A percentile compares a stretch with the other conserved stretches of the same genome.
These are phyloP conservation scores for Drosophila phalerata DNA, from an alignment of 2,888 invertebrate species.

Conservation along the genomic window DNA sequence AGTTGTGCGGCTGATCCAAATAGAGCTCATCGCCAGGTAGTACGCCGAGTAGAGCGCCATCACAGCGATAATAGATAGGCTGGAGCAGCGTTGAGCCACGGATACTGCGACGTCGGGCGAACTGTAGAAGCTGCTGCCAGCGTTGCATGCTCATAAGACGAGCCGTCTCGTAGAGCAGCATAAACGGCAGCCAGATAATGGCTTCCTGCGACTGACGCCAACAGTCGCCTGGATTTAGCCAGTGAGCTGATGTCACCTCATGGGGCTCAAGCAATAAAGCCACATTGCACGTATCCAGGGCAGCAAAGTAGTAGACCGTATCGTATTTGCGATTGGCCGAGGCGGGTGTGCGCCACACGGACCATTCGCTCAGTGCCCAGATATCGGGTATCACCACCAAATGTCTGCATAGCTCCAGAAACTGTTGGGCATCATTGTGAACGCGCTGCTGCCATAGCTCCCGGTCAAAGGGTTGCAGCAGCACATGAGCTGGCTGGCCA, in stretches of 20 bases:
- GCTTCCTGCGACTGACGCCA: slow-evolving; percentile 59
- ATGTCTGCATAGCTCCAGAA: slow-evolving; percentile 89
- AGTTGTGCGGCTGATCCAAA: slow-evolving; percentile 81
- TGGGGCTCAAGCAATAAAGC: slow-evolving; percentile 71
- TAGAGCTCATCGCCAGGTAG: slow-evolving; percentile 88
- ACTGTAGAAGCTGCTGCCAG: slow-evolving; percentile 87
- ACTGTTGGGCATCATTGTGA: slow-evolving; percentile 84
- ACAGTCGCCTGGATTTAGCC: slow-evolving; percentile 58
- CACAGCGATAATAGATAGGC: slow-evolving; percentile 87
- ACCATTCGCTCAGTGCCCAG: slow-evolving; percentile 93
- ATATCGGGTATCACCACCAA: slow-evolving; percentile 91
- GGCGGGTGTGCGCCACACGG: slow-evolving; percentile 92
- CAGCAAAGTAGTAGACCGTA: slow-evolving; percentile 74
- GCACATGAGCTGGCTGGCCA: slow-evolving; percentile 79
- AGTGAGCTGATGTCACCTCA: slow-evolving; percentile 65
- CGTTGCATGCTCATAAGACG: slow-evolving; percentile 87
- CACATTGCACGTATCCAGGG: slow-evolving; percentile 49
- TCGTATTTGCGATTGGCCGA: slow-evolving; percentile 75
- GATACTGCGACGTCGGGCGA: slow-evolving; percentile 87
- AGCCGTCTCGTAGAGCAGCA: slow-evolving; percentile 91
- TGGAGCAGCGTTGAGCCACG: slow-evolving; percentile 87
- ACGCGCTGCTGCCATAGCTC: slow-evolving; percentile 88
- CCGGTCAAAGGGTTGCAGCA: slow-evolving; percentile 86
- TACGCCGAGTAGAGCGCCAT: slow-evolving; percentile 87
- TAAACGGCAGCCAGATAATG: slow-evolving; percentile 88